Evolutionary conservation across 2,797 vertebrate species (phyloP), one percentile per base, ranked within the genome.

Genomic region (Eulemur albifrons): DNA sequence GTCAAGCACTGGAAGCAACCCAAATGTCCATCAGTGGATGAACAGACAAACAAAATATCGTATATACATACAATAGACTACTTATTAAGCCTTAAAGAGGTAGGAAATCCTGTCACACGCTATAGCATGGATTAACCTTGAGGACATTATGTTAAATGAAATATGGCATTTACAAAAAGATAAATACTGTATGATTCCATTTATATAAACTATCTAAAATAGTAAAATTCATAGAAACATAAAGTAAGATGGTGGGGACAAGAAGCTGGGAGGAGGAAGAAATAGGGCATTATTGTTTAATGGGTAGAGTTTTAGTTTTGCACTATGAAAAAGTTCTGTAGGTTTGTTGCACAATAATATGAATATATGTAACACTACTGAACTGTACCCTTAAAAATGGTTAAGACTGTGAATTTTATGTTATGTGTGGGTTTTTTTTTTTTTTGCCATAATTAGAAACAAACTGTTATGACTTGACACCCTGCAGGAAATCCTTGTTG

Each of bases 1-100:
- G 48, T 52, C 30, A 35, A 32, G 30, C 67, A 40, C 21, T 20
- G 10, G 35, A 79, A 63, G 50, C 7, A n/a, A 40, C 2, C 76
- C 43, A 14, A 35, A n/a, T n/a, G 23, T 17, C 73, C 61, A 65
- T 0, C 5, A 9, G 30, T 2, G 30, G 52, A n/a, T 73, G 38
- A 18, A 25, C 61, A 20, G 57, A 25, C 23, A 59, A 69, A 69
- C 59, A 25, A 38, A 21, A 43, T 1, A 35, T 14, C 12, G 61
- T 5, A 35, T 2, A 12, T 27, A 59, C 0, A 11, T 5, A 65
- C 30, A 3, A 12, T 4, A 25, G 35, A 54, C 23, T n/a, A 59
- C 32, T 32, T 32, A 65, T 30, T 77, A 54, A 79, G 40, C n/a
- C 21, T 35, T 72, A 48, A 84, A 88, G 83, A 43, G 57, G 38